Base-by-base conservation (phyloP, 2,888 invertebrate species). In the Unio pictorum region DNA sequence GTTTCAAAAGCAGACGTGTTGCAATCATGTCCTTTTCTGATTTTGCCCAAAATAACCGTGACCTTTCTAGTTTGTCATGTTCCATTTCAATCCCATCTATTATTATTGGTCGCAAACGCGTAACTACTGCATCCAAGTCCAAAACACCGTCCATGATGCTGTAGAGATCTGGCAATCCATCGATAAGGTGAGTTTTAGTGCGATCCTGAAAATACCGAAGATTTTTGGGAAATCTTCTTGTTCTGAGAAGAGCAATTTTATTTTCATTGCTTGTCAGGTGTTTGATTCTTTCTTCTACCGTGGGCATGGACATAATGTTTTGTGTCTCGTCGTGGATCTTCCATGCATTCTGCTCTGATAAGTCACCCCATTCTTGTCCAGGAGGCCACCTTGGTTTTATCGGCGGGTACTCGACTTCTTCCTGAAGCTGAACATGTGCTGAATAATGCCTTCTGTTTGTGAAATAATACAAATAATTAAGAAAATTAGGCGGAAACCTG, bases 141-240 rank as follows among this genome's bases (percentile, higher is more conserved):
- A 45, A 45, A 45, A 45, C 45, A 45, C 45, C 45, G 15, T 45
- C 45, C 60, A 91, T 73, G 54, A 86, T 82, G 28, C 91, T 86
- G 78, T 94, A 94, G 72, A 89, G 87, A 28, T 92, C 91, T 3
- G 94, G 94, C n/a, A 95, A 90, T 30, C 91, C 88, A 57, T 92
- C 90, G 7, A 93, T 92, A 55, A 95, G 91, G 86, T 94, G 93
- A 6, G 95, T 96, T 88, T 94, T 93, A 7, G 97, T 97, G 69
- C 94, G 92, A 87, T 94, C 93, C 84, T 95, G 94, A 59, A 93
- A 92, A 67, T 94, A 91, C 0, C 93, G 65, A 54, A 67, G 55
- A 17, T 67, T 55, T 64, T 54, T 45, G 64, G 8, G 55, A 17
- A 23, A 23, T n/a, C 7, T 54, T 63, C 23, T 55, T 54, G 26